Base-by-base conservation (phyloP, 2,888 invertebrate genomes). In the Aricia artaxerxes region DNA sequence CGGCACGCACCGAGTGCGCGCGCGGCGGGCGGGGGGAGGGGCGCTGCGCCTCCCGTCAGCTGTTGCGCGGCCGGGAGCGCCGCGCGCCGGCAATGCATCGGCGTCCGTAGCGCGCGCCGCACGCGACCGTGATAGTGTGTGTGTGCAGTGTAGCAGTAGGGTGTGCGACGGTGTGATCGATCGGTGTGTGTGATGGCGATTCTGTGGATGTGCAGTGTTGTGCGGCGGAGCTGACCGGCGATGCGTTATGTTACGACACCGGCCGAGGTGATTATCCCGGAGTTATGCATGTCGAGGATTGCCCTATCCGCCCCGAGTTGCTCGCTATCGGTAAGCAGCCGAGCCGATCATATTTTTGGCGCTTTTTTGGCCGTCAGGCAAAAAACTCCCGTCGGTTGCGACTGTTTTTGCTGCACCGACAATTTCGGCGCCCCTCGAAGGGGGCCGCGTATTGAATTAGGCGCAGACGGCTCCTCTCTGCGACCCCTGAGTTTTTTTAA, bases 201-300 rank as follows among this genome's bases (percentile, higher is more conserved):
- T 1, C 69, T 38, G 69, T 69, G 92, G 92, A 92, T 93, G 88
- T 89, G 89, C 89, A 89, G 89, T 88, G 87, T 83, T 80, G 84
- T 81, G 80, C 85, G 87, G 85, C 86, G 89, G 89, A 94, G 94
- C 93, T 94, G 93, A 93, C 93, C 91, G 88, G 90, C 88, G 91
- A 93, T 93, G 93, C 90, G 92, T 92, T 87, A 93, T 93, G 92
- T 90, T 94, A 90, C 94, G 91, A 88, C 93, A 92, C 88, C 92
- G 92, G 91, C 88, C 92, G 94, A 95, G 95, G 95, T 94, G 94
- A 94, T 91, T 94, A 94, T 93, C 92, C 90, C 89, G 89, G 91
- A 83, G 89, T 87, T 88, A 88, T 90, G 90, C 87, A 86, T 84
- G 81, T 81, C 87, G 88, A 83, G 84, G 84, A 82, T 86, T 85